Evolutionary conservation across 2,113 vertebrate species (phyloP).

Genomic region (Maccullochella peelii): DNA sequence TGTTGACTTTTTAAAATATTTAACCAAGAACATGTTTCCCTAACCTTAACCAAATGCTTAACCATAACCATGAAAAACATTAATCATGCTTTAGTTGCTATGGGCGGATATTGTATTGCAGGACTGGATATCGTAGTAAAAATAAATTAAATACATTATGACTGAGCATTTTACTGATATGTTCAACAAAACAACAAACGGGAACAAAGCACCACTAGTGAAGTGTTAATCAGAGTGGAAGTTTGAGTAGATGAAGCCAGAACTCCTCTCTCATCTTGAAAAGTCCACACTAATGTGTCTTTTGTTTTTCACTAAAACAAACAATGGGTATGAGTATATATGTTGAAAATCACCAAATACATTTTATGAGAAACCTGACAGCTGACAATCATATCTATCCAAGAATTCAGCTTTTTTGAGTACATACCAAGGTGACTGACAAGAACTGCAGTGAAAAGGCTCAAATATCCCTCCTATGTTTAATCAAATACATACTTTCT

Average conservation of each 20-base stretch:
- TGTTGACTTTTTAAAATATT: no score
- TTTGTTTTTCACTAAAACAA: not conserved
- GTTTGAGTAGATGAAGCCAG: not conserved
- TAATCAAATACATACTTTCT: conserved; percentile 35
- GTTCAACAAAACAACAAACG: not conserved
- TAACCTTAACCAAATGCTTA: not conserved
- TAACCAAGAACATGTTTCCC: not conserved
- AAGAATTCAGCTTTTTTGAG: conserved; percentile 13
- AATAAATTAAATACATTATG: not conserved
- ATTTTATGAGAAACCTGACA: not conserved
- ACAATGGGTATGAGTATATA: not conserved
- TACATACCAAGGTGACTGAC: not conserved
- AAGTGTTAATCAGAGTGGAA: not conserved
- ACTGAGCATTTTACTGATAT: not conserved
- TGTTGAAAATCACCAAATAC: conserved; percentile 7
- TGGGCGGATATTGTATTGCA: not conserved
- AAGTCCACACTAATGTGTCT: not conserved
- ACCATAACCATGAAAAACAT: not conserved
- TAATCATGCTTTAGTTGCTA: not conserved
- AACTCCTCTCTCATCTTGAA: not conserved
- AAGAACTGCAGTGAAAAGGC: conserved; percentile 4
- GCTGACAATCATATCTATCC: not conserved
- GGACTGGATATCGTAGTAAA: not conserved
- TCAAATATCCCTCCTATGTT: not conserved
- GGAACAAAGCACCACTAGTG: not conserved